Conservation (phyloP, 2,113 vertebrate genomes). For the Anhinga anhinga region DNA sequence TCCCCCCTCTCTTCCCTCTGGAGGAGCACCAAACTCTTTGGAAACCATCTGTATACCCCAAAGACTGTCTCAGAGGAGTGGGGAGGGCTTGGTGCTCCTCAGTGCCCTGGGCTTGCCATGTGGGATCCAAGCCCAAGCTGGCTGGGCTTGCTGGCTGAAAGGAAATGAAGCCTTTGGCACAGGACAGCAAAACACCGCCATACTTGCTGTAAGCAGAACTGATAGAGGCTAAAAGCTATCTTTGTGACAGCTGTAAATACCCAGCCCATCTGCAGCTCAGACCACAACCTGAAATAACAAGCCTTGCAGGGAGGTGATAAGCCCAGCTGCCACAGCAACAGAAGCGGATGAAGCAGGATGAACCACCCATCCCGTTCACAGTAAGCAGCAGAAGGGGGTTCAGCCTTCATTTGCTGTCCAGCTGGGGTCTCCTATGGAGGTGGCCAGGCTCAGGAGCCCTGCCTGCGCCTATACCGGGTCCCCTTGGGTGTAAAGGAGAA, state of each 20-base stretch:
- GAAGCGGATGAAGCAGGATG: not conserved
- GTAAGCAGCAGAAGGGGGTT: not conserved
- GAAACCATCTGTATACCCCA: not conserved
- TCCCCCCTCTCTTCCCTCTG: fast-evolving
- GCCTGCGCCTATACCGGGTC: not conserved
- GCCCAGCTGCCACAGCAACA: not conserved
- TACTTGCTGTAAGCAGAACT: not conserved
- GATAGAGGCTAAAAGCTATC: not conserved
- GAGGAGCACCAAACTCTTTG: not conserved
- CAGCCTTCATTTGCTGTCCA: not conserved
- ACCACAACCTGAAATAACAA: not conserved
- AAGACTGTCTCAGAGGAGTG: not conserved
- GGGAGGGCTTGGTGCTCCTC: not conserved
- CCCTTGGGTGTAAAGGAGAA: fast-evolving
- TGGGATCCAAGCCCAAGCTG: fast-evolving
- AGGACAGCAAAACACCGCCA: not conserved
- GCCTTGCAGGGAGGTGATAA: fast-evolving
- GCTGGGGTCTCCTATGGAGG: not conserved
- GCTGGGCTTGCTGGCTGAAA: not conserved
- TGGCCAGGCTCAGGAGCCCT: fast-evolving
- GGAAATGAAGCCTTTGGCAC: not conserved
- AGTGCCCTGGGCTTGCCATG: fast-evolving
- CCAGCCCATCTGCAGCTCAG: not conserved
- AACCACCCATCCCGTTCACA: fast-evolving
- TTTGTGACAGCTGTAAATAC: not conserved